phyloP scores from a whole-genome alignment of 92 coral and sea anemone species.

The Virgularia gustaviana region DNA sequence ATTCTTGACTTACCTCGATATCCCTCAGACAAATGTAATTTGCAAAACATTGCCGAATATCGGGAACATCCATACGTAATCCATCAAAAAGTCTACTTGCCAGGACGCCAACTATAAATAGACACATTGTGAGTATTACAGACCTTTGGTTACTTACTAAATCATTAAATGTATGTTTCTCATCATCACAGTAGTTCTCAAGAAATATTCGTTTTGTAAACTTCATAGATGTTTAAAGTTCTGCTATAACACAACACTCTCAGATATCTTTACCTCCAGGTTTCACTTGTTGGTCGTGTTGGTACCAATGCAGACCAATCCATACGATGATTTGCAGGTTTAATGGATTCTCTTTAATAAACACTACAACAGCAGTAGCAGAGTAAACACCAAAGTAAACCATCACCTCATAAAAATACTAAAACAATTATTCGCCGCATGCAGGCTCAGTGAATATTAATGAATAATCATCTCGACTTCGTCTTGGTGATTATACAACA shows the following conservation, averaged over 20 bases:
- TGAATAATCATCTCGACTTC: background rate
- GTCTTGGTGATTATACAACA: too few relatives aligned
- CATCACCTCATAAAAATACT: too few relatives aligned
- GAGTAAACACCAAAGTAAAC: too few relatives aligned
- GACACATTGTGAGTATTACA: too few relatives aligned
- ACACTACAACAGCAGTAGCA: slow-evolving; percentile 54
- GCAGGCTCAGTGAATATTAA: slow-evolving; percentile 32
- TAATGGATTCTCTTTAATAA: slow-evolving; percentile 60
- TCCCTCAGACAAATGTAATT: slow-evolving; percentile 76
- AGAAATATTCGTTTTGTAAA: too few relatives aligned
- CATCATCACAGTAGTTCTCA: background rate
- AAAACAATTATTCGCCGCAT: too few relatives aligned
- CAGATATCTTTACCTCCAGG: slow-evolving; percentile 63
- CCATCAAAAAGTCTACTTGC: slow-evolving; percentile 74
- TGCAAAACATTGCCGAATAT: slow-evolving; percentile 73
- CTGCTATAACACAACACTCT: background rate
- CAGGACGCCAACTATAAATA: slow-evolving; percentile 70
- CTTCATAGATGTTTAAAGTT: background rate
- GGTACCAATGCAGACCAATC: slow-evolving; percentile 96
- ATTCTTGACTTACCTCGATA: slow-evolving; percentile 64
- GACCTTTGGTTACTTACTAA: background rate
- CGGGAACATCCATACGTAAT: slow-evolving; percentile 82
- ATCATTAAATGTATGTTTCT: background rate
- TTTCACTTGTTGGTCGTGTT: slow-evolving; percentile 67
- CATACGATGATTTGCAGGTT: slow-evolving; percentile 73